Conservation (phyloP, 2,888 invertebrate species). For the Chironomus tentans region DNA sequence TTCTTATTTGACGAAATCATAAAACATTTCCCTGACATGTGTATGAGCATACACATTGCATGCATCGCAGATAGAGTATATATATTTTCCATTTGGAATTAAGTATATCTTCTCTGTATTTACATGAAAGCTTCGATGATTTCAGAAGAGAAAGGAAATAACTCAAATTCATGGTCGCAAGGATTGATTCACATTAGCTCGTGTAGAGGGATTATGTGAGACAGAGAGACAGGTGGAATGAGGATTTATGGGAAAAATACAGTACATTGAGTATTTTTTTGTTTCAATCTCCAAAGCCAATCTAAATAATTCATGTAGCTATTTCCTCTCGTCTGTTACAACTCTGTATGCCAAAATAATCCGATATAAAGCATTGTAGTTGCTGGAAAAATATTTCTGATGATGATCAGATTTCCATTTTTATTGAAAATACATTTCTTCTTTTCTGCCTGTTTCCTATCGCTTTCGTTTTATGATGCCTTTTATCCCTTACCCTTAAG, state of each 20-base stretch:
- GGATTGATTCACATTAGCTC: neutral
- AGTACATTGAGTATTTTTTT: neutral
- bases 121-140: neutral
- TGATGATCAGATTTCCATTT: slow-evolving; percentile 12
- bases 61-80: no score
- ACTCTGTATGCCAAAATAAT: neutral
- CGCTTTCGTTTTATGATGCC: no score
- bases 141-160: neutral
- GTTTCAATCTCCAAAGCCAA: neutral
- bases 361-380: neutral
- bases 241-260: neutral
- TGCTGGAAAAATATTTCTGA: neutral
- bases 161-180: neutral
- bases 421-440: neutral
- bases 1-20: no score
- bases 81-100: neutral
- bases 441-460: no score
- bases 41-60: no score
- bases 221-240: no score
- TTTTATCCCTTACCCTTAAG: neutral
- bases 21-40: no score
- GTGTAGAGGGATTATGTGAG: neutral
- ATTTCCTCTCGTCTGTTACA: neutral
- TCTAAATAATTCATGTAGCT: slow-evolving; percentile 8
- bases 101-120: neutral